Conservation (phyloP, 2,888 invertebrate genomes). For the Synanthedon tipuliformis region DNA sequence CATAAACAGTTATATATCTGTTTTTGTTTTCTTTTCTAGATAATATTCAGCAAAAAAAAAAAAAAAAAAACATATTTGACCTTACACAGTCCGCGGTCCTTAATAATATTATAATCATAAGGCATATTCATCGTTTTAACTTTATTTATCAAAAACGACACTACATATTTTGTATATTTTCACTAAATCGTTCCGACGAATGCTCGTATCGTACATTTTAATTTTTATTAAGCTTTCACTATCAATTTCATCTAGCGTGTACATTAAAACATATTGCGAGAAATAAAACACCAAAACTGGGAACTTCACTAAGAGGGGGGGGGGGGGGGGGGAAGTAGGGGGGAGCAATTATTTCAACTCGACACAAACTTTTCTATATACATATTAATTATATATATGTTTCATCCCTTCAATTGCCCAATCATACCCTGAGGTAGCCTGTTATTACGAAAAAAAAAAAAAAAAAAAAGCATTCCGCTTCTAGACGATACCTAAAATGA, state of each 20-base stretch:
- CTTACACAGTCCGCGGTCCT: no score
- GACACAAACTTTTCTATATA: no score
- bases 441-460: slow-evolving; percentile 29
- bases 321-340: no score
- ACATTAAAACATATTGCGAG: background rate
- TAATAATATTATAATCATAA: slow-evolving; percentile 13
- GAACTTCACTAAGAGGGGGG: background rate
- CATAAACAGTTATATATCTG: no score
- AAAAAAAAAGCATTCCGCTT: slow-evolving; percentile 28
- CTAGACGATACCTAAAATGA: slow-evolving; percentile 22
- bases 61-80: no score
- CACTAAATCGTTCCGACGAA: slow-evolving; percentile 23
- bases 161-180: slow-evolving; percentile 13
- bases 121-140: slow-evolving; percentile 17
- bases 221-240: slow-evolving; percentile 1
- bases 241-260: slow-evolving; percentile 11
- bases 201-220: slow-evolving; percentile 16
- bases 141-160: slow-evolving; percentile 11
- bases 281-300: background rate
- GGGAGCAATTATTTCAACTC: no score
- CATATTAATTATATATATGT: no score
- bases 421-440: slow-evolving; percentile 51
- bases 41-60: no score
- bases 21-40: no score
- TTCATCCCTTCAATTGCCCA: background rate